Evolutionary conservation across 2,113 vertebrate genomes (phyloP).

Genomic region (Ceratotherium simum): DNA sequence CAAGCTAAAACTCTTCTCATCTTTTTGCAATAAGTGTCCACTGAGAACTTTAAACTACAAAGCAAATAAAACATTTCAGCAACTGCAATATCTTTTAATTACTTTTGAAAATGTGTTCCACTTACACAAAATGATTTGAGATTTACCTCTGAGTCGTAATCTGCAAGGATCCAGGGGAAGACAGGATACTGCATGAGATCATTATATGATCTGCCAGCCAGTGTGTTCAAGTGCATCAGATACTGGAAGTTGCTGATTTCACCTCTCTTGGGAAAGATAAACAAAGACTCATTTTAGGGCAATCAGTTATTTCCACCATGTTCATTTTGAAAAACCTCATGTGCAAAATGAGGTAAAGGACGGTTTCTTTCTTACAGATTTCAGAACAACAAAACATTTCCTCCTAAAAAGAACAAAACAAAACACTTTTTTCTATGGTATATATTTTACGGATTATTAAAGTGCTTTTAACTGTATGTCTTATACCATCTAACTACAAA

Average conservation of each 20-base stretch:
- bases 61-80: neutral
- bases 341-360: conserved; percentile 24
- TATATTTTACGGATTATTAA: neutral
- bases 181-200: conserved; percentile 99
- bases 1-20: neutral
- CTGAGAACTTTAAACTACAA: neutral
- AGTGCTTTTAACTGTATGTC: neutral
- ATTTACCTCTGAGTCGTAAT: conserved; percentile 96
- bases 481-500: neutral
- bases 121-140: neutral
- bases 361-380: conserved; percentile 22
- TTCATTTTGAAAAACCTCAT: neutral
- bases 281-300: conserved; percentile 61
- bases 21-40: neutral
- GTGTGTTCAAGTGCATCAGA: conserved; percentile 98
- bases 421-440: neutral
- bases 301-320: neutral
- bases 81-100: neutral
- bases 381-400: neutral
- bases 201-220: conserved; percentile 98
- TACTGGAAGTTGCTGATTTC: conserved; percentile 99
- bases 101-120: neutral
- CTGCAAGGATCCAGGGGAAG: conserved; percentile 98
- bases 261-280: conserved; percentile 91
- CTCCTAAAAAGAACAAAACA: neutral